These are phyloP conservation scores for Dasyornis broadbenti DNA, from an alignment of 2,113 vertebrate species.

Conservation along the genomic window DNA sequence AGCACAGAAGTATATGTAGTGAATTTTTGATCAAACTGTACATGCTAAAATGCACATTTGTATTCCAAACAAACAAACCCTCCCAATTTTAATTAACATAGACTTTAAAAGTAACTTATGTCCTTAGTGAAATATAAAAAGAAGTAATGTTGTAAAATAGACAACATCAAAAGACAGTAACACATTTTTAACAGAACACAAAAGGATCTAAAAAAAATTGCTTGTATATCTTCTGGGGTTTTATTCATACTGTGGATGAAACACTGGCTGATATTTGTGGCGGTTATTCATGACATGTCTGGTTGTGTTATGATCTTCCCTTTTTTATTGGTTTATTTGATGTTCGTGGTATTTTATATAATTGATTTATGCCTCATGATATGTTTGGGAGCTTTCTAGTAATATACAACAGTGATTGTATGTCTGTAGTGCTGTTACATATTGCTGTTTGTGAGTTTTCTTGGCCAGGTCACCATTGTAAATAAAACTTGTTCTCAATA, in stretches of 20 bases:
- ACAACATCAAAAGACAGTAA: conserved; percentile 7
- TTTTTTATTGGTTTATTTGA: conserved; percentile 72
- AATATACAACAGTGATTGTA: conserved; percentile 60
- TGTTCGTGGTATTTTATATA: conserved; percentile 72
- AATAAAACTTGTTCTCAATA: conserved; percentile 56
- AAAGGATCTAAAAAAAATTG: conserved; percentile 15
- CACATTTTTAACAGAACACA: conserved; percentile 22
- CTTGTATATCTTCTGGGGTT: conserved; percentile 41
- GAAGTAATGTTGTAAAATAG: not conserved
- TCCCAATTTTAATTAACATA: not conserved
- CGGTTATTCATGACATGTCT: conserved; percentile 72
- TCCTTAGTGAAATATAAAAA: not conserved
- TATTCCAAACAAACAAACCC: not conserved
- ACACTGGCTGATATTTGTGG: conserved; percentile 54
- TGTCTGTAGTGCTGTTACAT: conserved; percentile 47
- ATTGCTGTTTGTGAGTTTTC: conserved; percentile 49
- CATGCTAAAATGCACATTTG: not conserved
- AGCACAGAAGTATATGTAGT: not conserved
- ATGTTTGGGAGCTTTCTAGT: conserved; percentile 61
- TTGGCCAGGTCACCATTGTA: conserved; percentile 41
- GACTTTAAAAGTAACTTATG: not conserved
- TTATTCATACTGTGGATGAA: conserved; percentile 58
- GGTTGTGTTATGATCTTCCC: conserved; percentile 67
- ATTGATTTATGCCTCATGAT: conserved; percentile 68
- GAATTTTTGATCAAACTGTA: not conserved